These are phyloP conservation scores for Nephrotoma appendiculata DNA, from an alignment of 2,888 invertebrate genomes.

Conservation along the genomic window DNA sequence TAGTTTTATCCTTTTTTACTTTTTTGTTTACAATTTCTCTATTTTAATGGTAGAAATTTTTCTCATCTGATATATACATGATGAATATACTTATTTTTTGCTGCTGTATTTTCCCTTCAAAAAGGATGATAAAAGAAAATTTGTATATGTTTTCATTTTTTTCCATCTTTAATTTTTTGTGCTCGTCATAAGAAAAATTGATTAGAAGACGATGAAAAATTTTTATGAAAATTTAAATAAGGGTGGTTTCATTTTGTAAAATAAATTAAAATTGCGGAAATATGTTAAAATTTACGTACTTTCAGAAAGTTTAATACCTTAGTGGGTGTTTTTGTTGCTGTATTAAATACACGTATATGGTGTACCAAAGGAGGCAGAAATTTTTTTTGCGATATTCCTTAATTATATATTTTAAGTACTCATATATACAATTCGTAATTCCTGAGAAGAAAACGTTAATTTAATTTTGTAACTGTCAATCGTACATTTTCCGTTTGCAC, in stretches of 20 bases:
- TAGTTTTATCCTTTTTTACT: not conserved
- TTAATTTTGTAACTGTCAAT: not conserved
- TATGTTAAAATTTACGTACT: not conserved
- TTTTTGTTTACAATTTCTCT: not conserved
- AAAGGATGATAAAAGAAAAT: not conserved
- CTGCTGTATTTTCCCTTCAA: not conserved
- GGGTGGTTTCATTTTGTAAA: not conserved
- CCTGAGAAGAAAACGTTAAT: not conserved
- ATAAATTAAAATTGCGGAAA: not conserved
- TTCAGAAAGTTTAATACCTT: not conserved
- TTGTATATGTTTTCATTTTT: not conserved
- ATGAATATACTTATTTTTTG: not conserved
- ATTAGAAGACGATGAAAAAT: not conserved
- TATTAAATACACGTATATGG: not conserved
- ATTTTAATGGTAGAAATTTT: not conserved
- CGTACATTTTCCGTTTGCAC: not conserved
- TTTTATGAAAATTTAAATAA: not conserved
- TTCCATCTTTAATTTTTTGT: not conserved
- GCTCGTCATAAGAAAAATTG: not conserved
- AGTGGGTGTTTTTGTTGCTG: not conserved
- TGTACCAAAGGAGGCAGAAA: not conserved
- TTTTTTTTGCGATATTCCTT: not conserved
- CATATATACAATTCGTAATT: not conserved
- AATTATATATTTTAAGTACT: not conserved
- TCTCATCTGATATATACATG: not conserved